Percentiles rank a stretch among this genome's conserved stretches.
Evolutionary conservation across 2,113 vertebrate genomes (phyloP).

Genomic region (Pelvicachromis taeniatus): DNA sequence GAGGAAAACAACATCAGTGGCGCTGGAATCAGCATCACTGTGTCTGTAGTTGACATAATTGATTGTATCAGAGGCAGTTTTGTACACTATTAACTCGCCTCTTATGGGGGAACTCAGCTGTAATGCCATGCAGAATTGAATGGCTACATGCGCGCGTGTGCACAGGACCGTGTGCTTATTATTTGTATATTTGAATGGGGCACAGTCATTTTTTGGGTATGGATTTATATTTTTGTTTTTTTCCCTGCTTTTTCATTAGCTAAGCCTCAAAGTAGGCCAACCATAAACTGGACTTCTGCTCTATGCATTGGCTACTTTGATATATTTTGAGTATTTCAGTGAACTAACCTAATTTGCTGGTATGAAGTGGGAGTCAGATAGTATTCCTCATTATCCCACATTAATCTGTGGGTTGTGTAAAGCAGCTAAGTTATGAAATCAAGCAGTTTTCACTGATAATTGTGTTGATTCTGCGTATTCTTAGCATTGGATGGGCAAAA

Average conservation of each 20-base stretch:
- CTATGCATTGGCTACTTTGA: not conserved
- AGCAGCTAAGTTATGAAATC: not conserved
- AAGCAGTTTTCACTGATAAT: not conserved
- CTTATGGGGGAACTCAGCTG: conserved; percentile 2
- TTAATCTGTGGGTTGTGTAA: not conserved
- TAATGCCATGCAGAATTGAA: not conserved
- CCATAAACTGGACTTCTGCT: not conserved
- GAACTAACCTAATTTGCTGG: not conserved
- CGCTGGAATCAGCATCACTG: conserved; percentile 49
- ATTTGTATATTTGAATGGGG: not conserved
- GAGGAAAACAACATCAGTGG: conserved; percentile 42
- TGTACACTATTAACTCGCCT: conserved; percentile 43
- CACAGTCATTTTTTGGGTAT: not conserved
- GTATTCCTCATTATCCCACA: not conserved
- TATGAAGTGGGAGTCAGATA: not conserved
- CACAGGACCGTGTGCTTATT: not conserved
- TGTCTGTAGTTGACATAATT: conserved; percentile 54
- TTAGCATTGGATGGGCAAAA: not conserved
- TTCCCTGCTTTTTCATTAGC: not conserved
- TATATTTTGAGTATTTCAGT: not conserved
- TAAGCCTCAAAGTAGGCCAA: not conserved
- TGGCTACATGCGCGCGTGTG: not conserved
- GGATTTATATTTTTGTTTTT: not conserved
- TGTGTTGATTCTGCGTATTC: not conserved
- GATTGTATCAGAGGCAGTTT: conserved; percentile 57